Evolutionary conservation across 2,888 invertebrate genomes (phyloP).

Genomic region (Platycheirus rosarum): DNA sequence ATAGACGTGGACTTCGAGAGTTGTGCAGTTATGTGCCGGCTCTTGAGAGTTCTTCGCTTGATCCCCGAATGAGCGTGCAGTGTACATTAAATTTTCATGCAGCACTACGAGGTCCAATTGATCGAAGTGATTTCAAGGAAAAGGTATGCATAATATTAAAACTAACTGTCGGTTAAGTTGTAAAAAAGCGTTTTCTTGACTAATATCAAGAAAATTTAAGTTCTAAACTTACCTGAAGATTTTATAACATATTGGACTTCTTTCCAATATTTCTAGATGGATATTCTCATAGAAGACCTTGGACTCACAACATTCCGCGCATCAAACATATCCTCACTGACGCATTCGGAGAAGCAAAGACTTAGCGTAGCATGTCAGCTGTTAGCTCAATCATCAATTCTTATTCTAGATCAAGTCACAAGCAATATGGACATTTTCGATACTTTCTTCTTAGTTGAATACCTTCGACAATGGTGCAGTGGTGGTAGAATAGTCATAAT

Average conservation of each 20-base stretch:
- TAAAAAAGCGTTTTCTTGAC: no score
- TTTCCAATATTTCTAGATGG: conserved; percentile 85
- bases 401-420: conserved; percentile 92
- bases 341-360: conserved; percentile 93
- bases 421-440: conserved; percentile 92
- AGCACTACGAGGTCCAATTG: conserved; percentile 84
- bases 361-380: conserved; percentile 95
- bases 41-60: conserved; percentile 80
- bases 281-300: conserved; percentile 94
- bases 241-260: not conserved
- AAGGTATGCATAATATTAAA: no score
- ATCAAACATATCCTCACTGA: conserved; percentile 92
- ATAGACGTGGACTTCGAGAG: conserved; percentile 87
- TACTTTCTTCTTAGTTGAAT: conserved; percentile 96
- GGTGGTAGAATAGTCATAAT: conserved; percentile 92
- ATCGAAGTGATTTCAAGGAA: conserved; percentile 86
- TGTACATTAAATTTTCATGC: conserved; percentile 94
- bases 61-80: conserved; percentile 92
- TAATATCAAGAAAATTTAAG: no score
- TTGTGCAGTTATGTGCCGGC: conserved; percentile 85
- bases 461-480: conserved; percentile 92
- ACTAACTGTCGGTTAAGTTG: no score
- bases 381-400: conserved; percentile 91
- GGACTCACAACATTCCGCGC: conserved; percentile 95
- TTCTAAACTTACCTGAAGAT: no score